Conservation (phyloP, 2,888 invertebrate genomes). For the Resseliella maxima region DNA sequence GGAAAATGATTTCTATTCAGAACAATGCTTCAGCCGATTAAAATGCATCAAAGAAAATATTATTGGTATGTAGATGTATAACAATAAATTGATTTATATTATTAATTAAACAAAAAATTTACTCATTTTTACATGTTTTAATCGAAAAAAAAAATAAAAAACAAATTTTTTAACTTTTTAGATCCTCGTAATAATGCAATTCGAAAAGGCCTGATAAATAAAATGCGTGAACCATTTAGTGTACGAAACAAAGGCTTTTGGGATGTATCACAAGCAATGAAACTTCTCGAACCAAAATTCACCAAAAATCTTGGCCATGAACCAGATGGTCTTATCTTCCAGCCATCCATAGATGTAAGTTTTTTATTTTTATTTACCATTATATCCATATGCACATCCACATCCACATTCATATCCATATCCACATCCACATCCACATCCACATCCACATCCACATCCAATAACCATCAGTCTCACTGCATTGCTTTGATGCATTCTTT, state of each 20-base stretch:
- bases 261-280: constrained; percentile 79
- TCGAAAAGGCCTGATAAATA: constrained; percentile 78
- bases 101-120: no score
- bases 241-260: constrained; percentile 92
- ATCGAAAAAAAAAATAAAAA: no score
- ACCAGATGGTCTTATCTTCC: constrained; percentile 98
- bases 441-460: no score
- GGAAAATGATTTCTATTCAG: constrained; percentile 79
- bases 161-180: not conserved
- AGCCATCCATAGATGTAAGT: constrained; percentile 84
- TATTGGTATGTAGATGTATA: constrained; percentile 70
- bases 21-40: constrained; percentile 70
- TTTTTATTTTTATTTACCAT: constrained; percentile 35
- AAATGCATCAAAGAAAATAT: constrained; percentile 81
- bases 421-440: no score
- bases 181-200: constrained; percentile 78
- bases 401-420: no score
- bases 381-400: no score
- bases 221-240: constrained; percentile 87
- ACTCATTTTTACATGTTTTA: no score
- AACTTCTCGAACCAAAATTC: constrained; percentile 85
- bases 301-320: constrained; percentile 87
- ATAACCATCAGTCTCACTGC: no score
- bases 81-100: no score
- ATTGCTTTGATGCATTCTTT: no score